Percentiles rank a stretch among this genome's conserved stretches.
These are phyloP conservation scores for Megaleporinus macrocephalus DNA, from an alignment of 2,113 vertebrate species.

Conservation along the genomic window DNA sequence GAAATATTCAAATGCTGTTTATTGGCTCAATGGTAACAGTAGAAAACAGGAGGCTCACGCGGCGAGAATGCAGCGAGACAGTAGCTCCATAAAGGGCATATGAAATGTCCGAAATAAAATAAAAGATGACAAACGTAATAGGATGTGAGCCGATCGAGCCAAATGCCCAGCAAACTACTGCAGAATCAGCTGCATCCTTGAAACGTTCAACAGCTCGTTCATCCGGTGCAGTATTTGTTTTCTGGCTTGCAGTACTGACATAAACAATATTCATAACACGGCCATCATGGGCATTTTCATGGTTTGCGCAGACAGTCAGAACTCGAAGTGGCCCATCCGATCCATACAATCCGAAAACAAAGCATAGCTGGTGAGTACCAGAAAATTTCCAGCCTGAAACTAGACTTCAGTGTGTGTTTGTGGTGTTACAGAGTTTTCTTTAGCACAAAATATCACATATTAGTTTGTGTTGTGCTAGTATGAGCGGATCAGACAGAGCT, in stretches of 20 bases:
- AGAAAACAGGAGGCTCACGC: slow-evolving; percentile 21
- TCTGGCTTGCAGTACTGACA: not conserved
- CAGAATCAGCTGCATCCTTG: not conserved
- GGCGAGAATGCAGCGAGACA: not conserved
- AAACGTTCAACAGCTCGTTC: not conserved
- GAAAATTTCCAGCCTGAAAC: no score
- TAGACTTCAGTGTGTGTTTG: no score
- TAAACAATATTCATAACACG: not conserved
- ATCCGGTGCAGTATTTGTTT: not conserved
- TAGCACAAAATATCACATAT: no score
- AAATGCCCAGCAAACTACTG: slow-evolving; percentile 2
- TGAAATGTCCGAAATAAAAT: slow-evolving; percentile 47
- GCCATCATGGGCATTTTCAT: not conserved
- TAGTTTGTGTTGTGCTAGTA: no score
- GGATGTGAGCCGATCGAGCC: slow-evolving; percentile 3
- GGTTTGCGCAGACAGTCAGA: not conserved
- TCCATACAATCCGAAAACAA: no score
- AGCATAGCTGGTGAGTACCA: no score
- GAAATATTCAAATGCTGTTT: slow-evolving; percentile 17
- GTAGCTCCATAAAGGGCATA: slow-evolving; percentile 44
- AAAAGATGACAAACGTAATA: slow-evolving; percentile 23
- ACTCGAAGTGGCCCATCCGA: not conserved
- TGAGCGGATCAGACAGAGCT: no score
- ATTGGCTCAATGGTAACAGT: not conserved
- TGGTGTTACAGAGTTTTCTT: no score